These are phyloP conservation scores for Eucriotettix oculatus DNA, from an alignment of 2,888 invertebrate species.

Conservation along the genomic window DNA sequence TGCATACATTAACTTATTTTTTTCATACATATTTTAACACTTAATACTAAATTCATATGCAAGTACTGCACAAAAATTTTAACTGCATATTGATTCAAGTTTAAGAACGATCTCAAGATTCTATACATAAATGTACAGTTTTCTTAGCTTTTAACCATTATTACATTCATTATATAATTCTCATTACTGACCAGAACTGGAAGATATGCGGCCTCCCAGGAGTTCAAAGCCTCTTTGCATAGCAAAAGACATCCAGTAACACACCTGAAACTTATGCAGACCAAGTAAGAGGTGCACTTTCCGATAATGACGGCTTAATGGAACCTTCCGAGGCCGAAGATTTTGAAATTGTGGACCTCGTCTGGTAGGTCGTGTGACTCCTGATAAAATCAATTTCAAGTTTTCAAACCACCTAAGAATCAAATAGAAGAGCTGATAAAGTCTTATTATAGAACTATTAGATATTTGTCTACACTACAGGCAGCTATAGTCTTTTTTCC, in stretches of 20 bases:
- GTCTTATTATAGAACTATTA: too few species aligned
- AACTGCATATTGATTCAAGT: too few species aligned
- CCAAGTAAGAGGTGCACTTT: conserved; percentile 73
- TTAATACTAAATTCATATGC: too few species aligned
- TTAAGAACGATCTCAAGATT: too few species aligned
- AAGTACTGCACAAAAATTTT: too few species aligned
- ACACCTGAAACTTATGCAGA: conserved; percentile 59
- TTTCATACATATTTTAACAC: background rate
- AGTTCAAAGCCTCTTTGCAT: conserved; percentile 84
- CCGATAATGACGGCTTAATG: conserved; percentile 82
- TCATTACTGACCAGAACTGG: conserved; percentile 43
- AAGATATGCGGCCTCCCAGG: conserved; percentile 62
- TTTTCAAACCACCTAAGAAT: conserved; percentile 75
- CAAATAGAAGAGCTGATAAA: background rate
- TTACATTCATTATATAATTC: background rate
- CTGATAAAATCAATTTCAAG: conserved; percentile 78
- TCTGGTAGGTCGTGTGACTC: conserved; percentile 85
- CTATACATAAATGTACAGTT: too few species aligned
- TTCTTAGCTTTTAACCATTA: too few species aligned
- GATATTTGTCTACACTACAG: too few species aligned
- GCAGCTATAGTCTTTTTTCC: too few species aligned
- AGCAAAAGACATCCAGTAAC: conserved; percentile 96
- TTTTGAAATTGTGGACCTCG: conserved; percentile 80
- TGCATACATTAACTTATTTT: background rate
- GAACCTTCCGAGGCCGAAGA: conserved; percentile 69